Base-by-base conservation (phyloP, 2,888 invertebrate species). In the Melinopterus prodromus region DNA sequence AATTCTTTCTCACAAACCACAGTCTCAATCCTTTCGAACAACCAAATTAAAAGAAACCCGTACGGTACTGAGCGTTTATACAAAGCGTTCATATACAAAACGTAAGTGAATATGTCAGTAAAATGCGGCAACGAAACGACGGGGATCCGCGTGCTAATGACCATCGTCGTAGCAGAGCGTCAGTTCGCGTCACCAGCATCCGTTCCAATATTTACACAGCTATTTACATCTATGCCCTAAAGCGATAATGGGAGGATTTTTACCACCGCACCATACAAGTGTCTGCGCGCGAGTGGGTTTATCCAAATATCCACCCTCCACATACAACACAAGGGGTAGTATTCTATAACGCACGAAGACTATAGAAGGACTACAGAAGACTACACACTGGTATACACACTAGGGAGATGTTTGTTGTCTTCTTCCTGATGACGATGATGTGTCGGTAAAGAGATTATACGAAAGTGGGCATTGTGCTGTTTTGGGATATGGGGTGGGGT, bases 261-360 rank as follows among this genome's bases (percentile, higher is more conserved):
- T 87, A 86, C 86, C 83, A 84, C 53, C 53, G 5, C 26, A 26
- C 26, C 26, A 26, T 84, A 82, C 84, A 86, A 87, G 87, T 87
- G 87, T 86, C 86, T 86, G 85, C 86, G 85, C 86, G 86, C 87
- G 87, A 87, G 87, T 87, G 87, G 87, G 87, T 87, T 86, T 87
- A 86, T 71, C 77, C 76, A 37, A 70, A 72, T 77, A 77, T 74
- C 74, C 74, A 75, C 69, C 77, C 77, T 79, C 79, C 72, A 70
- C 76, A 69, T 76, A 81, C 71, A 53, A 53, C 53, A 7, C 53
- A 26, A 26, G 26, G 26, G 26, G 26, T 53, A 9, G 38, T 53
- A 53, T 53, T 53, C 53, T 53, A 53, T 53, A 53, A 37, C 9
- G 74, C 15, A 36, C 26, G 35, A 82, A 85, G 84, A 83, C 84